A percentile compares a stretch with the other conserved stretches of the same genome.
These are phyloP conservation scores for Bombus pyrosoma DNA, from an alignment of 1,140 invertebrate species.

Conservation along the genomic window DNA sequence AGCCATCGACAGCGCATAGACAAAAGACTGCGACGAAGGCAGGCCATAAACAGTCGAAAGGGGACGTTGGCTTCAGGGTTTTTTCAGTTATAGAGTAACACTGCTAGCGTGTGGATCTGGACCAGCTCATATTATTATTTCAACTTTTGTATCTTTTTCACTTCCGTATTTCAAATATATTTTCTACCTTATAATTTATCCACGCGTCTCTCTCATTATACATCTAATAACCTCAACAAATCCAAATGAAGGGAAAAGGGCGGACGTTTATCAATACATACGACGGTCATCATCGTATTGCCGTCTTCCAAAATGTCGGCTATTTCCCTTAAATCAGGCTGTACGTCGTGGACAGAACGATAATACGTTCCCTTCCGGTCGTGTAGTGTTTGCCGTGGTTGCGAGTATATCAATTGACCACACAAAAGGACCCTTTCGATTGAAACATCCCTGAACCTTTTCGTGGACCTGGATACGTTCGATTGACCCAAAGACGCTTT, in stretches of 20 bases:
- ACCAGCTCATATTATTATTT: too few species aligned
- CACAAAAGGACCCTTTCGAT: conserved; percentile 44
- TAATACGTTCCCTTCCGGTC: not conserved
- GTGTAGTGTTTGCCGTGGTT: conserved; percentile 2
- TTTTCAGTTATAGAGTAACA: too few species aligned
- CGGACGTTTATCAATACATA: not conserved
- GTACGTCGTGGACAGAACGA: not conserved
- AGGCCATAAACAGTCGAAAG: too few species aligned
- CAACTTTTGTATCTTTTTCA: too few species aligned
- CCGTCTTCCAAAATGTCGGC: not conserved
- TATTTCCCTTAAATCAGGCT: not conserved
- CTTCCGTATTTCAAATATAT: too few species aligned
- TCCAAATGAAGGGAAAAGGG: not conserved
- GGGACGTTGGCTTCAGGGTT: too few species aligned
- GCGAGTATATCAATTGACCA: conserved; percentile 54
- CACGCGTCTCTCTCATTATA: too few species aligned
- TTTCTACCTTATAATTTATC: too few species aligned
- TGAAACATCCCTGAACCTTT: conserved; percentile 35
- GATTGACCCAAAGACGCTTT: conserved; percentile 52
- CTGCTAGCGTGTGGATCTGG: too few species aligned
- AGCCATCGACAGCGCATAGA: too few species aligned
- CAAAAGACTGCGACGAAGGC: too few species aligned
- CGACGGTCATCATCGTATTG: not conserved
- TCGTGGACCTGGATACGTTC: conserved; percentile 45
- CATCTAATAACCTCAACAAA: too few species aligned